A percentile compares a stretch with the other conserved stretches of the same genome.
These are phyloP conservation scores for Scelioninae gen. 1 DNA, from an alignment of 2,888 invertebrate genomes.

Conservation along the genomic window DNA sequence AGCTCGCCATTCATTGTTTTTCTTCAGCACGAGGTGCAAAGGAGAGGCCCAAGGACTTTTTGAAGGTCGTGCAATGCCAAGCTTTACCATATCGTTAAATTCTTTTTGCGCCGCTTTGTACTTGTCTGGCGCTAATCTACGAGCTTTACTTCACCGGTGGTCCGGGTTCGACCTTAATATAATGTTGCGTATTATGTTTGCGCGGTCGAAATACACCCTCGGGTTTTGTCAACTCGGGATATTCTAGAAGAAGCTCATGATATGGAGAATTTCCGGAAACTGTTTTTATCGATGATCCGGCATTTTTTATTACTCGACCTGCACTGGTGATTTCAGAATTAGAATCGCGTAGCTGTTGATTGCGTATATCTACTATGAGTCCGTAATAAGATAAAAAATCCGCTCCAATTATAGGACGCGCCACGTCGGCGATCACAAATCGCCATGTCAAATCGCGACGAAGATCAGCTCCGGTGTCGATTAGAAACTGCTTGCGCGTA, in stretches of 20 bases:
- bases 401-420: not conserved
- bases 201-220: constrained; percentile 39
- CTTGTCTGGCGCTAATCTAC: constrained; percentile 76
- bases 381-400: not conserved
- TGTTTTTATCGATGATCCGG: not conserved
- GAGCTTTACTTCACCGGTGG: constrained; percentile 75
- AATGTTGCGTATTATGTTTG: constrained; percentile 65
- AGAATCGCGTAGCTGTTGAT: not conserved
- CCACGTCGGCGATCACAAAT: constrained; percentile 77
- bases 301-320: no score
- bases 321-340: not conserved
- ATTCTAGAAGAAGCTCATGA: not conserved
- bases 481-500: not conserved
- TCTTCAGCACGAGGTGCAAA: not conserved
- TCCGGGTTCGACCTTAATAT: constrained; percentile 74
- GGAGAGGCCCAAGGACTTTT: constrained; percentile 8
- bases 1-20: constrained; percentile 38
- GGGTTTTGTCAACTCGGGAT: constrained; percentile 33
- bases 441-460: constrained; percentile 71
- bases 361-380: not conserved
- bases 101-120: constrained; percentile 72
- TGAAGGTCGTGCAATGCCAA: constrained; percentile 74
- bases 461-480: constrained; percentile 31
- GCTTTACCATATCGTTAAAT: constrained; percentile 74
- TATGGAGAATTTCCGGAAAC: not conserved